Evolutionary conservation across 2,113 vertebrate species (phyloP).

Genomic region (Australoheros scitulus): DNA sequence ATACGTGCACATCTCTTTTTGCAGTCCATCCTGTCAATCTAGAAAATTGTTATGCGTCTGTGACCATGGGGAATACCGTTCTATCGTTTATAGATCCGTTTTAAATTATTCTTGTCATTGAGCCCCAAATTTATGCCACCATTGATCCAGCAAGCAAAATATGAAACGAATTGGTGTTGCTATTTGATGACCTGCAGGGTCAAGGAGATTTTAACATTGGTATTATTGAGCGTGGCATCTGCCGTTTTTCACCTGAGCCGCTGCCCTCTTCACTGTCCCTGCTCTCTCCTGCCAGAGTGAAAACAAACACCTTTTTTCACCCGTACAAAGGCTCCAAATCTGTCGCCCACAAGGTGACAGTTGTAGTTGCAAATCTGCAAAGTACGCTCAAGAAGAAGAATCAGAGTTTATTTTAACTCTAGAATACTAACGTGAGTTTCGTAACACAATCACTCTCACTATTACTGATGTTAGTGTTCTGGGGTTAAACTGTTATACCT

Average conservation of each 20-base stretch:
- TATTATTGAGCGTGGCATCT: conserved; percentile 82
- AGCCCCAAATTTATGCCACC: conserved; percentile 95
- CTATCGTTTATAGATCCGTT: conserved; percentile 94
- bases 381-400: background rate
- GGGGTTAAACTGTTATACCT: background rate
- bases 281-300: conserved; percentile 44
- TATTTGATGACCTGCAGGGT: conserved; percentile 92
- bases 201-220: conserved; percentile 99
- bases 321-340: conserved; percentile 20
- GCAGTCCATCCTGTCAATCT: conserved; percentile 67
- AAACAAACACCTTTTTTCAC: conserved; percentile 49
- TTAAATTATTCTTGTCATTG: conserved; percentile 99
- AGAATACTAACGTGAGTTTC: no score
- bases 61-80: conserved; percentile 74
- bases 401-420: background rate
- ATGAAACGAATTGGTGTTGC: conserved; percentile 98
- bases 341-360: conserved; percentile 27
- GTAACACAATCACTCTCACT: no score
- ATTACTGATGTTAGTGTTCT: no score
- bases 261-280: conserved; percentile 66
- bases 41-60: conserved; percentile 68
- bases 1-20: conserved; percentile 29
- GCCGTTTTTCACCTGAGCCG: conserved; percentile 75
- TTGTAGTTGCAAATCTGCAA: background rate
- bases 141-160: conserved; percentile 99